Percentiles rank a stretch among this genome's conserved stretches.
These are phyloP conservation scores for Bugulina stolonifera DNA, from an alignment of 2,888 invertebrate genomes.

Conservation along the genomic window DNA sequence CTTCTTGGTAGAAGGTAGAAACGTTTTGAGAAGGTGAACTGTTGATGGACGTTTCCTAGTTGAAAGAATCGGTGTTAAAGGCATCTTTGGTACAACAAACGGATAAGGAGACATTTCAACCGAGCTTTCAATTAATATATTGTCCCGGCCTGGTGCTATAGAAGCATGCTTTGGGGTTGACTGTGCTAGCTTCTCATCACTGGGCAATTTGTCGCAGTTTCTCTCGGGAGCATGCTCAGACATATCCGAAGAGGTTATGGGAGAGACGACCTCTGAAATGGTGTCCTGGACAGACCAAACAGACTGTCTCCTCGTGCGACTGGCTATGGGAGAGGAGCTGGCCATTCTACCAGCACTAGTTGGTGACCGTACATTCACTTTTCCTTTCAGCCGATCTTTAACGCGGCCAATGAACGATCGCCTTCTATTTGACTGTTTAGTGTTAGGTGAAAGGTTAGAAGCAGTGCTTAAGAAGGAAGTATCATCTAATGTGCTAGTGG, in stretches of 20 bases:
- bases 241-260: neutral
- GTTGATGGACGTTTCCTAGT: neutral
- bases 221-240: no score
- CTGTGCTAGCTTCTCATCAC: neutral
- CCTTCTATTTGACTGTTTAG: neutral
- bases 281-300: neutral
- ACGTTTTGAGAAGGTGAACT: neutral
- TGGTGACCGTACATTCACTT: neutral
- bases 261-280: neutral
- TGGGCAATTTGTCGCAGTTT: no score
- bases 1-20: neutral
- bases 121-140: no score
- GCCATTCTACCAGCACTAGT: neutral
- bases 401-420: neutral
- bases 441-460: slow-evolving; percentile 5
- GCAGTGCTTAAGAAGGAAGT: neutral
- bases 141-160: no score
- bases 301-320: neutral
- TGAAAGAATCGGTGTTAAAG: neutral
- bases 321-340: neutral
- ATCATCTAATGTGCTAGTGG: neutral
- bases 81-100: neutral
- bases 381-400: neutral
- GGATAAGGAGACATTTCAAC: neutral
- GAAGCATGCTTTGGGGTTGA: neutral